Base-by-base conservation (phyloP, 1,140 invertebrate species). In the Eubasilissa regina region DNA sequence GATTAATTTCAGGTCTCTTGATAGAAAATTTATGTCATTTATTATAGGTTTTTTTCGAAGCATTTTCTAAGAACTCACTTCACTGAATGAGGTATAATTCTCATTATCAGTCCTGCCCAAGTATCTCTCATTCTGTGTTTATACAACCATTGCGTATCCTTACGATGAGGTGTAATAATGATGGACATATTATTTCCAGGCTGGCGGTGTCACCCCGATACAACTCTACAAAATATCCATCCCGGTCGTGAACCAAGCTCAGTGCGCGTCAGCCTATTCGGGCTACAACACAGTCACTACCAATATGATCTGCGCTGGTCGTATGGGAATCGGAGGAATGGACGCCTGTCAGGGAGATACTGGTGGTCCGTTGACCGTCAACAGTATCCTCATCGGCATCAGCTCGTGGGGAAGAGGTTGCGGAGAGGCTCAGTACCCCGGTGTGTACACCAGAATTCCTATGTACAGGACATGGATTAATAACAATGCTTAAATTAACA, bases 281-380 rank as follows among this genome's bases (percentile, higher is more conserved):
- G 45, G 21, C 0, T 21, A 83, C 4, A 84, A 83, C 7, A 9
- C 77, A 0, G 89, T 95, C 43, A 91, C 91, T 0, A 85, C 91
- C 8, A 91, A 91, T 10, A 94, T 94, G 92, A 85, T 95, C 17
- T 96, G 95, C 84, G 94, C 94, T 66, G 94, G 94, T 11, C 60
- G 68, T 15, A 43, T 77, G 47, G 87, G 88, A 47, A 73, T 85
- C 6, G 87, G 86, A 10, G 87, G 87, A 0, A 83, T 86, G 0
- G 88, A 89, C 56, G 89, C 88, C 0, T 92, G 91, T 75, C 88
- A 88, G 77, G 91, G 91, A 0, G 92, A 92, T 80, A 91, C 90
- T 3, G 92, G 92, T 17, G 91, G 92, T 4, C 91, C 91, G 0
- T 19, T 93, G 10, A 81, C 87, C 70, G 86, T 87, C 56, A 86